Conservation (phyloP, 30 jellyfish, hydroid and myxozoan species). For the Turritopsis rubra region DNA sequence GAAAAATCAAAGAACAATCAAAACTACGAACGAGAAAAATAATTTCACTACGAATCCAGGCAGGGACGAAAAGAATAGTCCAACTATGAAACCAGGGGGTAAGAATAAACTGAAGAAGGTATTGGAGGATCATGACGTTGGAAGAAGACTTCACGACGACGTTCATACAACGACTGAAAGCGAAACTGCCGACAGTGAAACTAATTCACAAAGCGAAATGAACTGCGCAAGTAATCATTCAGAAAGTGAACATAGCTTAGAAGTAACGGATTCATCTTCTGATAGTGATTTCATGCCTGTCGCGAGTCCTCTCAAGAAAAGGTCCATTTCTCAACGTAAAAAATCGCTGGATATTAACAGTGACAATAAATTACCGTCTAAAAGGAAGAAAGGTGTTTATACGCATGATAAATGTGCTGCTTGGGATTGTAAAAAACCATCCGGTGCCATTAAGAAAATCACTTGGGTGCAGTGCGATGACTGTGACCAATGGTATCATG, state of each 20-base stretch:
- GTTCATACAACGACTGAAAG: background rate
- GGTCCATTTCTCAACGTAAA: background rate
- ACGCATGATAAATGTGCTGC: slow-evolving; percentile 63
- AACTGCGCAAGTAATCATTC: background rate
- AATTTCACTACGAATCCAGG: background rate
- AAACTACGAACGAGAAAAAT: background rate
- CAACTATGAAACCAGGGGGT: background rate
- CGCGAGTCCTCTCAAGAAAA: background rate
- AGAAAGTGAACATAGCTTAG: slow-evolving; percentile 12
- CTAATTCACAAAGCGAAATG: background rate
- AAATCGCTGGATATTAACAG: background rate
- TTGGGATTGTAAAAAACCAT: slow-evolving; percentile 51
- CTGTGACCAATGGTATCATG: slow-evolving; percentile 70
- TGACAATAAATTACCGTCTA: background rate
- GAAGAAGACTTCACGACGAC: background rate
- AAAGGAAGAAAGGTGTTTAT: background rate
- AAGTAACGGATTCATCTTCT: slow-evolving; percentile 3
- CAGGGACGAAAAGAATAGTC: background rate
- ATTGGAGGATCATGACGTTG: background rate
- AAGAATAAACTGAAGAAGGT: background rate
- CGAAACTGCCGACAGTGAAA: slow-evolving; percentile 1
- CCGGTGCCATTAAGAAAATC: slow-evolving; percentile 32
- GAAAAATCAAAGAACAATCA: background rate
- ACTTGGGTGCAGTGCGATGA: slow-evolving; percentile 84
- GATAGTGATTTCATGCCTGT: slow-evolving; percentile 9